A percentile compares a stretch with the other conserved stretches of the same genome.
These are phyloP conservation scores for Morone chrysops DNA, from an alignment of 2,113 vertebrate genomes.

Conservation along the genomic window DNA sequence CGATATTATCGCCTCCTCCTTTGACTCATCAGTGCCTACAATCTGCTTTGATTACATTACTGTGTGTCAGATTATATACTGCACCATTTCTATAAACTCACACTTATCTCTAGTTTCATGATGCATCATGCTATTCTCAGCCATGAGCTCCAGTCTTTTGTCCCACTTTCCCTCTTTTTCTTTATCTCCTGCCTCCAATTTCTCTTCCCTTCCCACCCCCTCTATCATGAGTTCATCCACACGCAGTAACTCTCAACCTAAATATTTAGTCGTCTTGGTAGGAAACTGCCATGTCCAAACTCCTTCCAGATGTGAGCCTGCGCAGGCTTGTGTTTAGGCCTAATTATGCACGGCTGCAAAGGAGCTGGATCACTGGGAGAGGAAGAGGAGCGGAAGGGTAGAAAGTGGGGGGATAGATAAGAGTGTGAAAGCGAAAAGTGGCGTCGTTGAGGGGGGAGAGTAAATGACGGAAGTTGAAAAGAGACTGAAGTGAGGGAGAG, in stretches of 20 bases:
- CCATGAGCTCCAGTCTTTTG: slow-evolving; percentile 21
- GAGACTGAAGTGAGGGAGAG: slow-evolving; percentile 42
- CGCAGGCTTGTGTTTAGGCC: slow-evolving; percentile 83
- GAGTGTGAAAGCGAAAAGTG: slow-evolving; percentile 52
- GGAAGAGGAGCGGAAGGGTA: slow-evolving; percentile 69
- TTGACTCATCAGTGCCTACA: not conserved
- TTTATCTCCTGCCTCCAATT: slow-evolving; percentile 67
- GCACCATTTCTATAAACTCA: slow-evolving; percentile 22
- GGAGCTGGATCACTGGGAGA: slow-evolving; percentile 73
- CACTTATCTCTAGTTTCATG: slow-evolving; percentile 38
- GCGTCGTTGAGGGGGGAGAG: slow-evolving; percentile 30
- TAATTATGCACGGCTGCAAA: slow-evolving; percentile 87
- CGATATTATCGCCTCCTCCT: slow-evolving; percentile 61
- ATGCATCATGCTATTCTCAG: slow-evolving; percentile 44
- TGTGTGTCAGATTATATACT: slow-evolving; percentile 8
- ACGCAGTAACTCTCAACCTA: slow-evolving; percentile 89
- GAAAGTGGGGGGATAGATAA: slow-evolving; percentile 49
- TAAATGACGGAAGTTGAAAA: slow-evolving; percentile 42
- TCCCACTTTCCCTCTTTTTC: slow-evolving; percentile 65
- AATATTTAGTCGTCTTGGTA: slow-evolving; percentile 89
- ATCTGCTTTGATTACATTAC: slow-evolving; percentile 31
- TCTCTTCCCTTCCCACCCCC: slow-evolving; percentile 63
- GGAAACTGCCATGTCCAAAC: slow-evolving; percentile 89
- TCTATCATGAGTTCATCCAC: slow-evolving; percentile 86
- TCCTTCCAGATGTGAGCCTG: slow-evolving; percentile 88